These are phyloP conservation scores for Cyanistes caeruleus DNA, from an alignment of 2,113 vertebrate species.

Conservation along the genomic window DNA sequence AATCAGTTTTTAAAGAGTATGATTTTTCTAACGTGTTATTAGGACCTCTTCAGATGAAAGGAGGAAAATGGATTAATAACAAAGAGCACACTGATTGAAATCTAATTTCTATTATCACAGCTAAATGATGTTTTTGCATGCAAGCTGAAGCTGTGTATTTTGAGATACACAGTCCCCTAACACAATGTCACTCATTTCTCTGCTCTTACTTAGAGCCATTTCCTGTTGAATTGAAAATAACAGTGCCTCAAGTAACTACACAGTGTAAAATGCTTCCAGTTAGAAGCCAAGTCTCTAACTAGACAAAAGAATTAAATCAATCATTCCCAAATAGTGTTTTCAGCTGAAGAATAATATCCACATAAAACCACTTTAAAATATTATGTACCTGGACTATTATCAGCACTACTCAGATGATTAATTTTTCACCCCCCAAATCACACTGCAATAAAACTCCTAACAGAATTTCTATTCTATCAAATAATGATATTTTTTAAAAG, in stretches of 20 bases:
- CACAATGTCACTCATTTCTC: neutral
- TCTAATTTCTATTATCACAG: slow-evolving; percentile 65
- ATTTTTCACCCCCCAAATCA: neutral
- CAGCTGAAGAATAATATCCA: neutral
- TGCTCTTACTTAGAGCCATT: neutral
- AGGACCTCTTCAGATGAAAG: slow-evolving; percentile 55
- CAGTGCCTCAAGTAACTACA: neutral
- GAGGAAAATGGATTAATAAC: slow-evolving; percentile 66
- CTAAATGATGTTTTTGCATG: slow-evolving; percentile 41
- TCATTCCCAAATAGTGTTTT: neutral
- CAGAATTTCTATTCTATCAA: neutral
- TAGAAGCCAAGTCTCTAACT: neutral
- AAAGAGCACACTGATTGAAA: slow-evolving; percentile 65
- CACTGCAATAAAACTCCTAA: neutral
- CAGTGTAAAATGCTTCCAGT: neutral
- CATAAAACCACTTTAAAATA: neutral
- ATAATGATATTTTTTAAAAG: neutral
- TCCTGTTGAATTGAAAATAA: slow-evolving; percentile 13
- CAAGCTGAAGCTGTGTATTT: neutral
- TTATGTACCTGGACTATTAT: neutral
- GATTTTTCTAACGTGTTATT: slow-evolving; percentile 57
- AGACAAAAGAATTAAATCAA: neutral
- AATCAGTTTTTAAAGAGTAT: slow-evolving; percentile 35
- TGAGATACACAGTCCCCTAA: neutral
- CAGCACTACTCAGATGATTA: neutral